Base-by-base conservation (phyloP, 1,140 invertebrate species). In the Camponotus floridanus region DNA sequence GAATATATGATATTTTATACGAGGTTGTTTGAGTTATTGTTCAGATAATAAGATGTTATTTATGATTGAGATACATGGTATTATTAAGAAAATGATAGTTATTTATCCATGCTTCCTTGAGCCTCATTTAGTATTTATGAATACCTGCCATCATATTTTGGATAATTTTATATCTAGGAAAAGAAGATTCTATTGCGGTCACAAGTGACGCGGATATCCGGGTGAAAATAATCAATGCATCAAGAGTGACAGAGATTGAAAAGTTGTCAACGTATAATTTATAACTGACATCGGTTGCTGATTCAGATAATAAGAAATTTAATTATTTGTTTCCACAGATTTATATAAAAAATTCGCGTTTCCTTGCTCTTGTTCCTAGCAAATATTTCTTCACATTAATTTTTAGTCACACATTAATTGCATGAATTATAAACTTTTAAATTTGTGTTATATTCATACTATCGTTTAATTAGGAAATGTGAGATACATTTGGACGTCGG, bases 401-500 rank as follows among this genome's bases (percentile, higher is more conserved):
- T 26, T 26, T 26, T 26, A 1, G 26, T 26, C 26, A 26, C 5
- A 21, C 9, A n/a, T 39, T 61, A 61, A 57, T 59, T 2, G 13
- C 26, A 62, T 13, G 21, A 62, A 61, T 8, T 39, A 18, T 3
- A 15, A 62, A 26, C 6, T 31, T 9, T 42, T 11, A 36, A 45
- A 42, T 65, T 65, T 36, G 3, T 18, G n/a, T 6, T 59, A 39
- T 33, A n/a, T 13, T 15, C 9, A 6, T 48, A 33, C 6, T 31
- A 18, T 31, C 1, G 18, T 68, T 57, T 26, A 0, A 45, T 64
- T 9, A 96, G 96, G 95, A 79, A 96, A 96, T 80, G 94, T 96
- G 36, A 94, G 97, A 9, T 98, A 97, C 93, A 98, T 98, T 92
- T 98, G 98, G 98, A 98, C 98, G 0, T 98, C 98, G 5, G 98